A percentile compares a stretch with the other conserved stretches of the same genome.
phyloP scores from a whole-genome alignment of 2,113 vertebrate genomes.

The Oreotrochilus melanogaster region DNA sequence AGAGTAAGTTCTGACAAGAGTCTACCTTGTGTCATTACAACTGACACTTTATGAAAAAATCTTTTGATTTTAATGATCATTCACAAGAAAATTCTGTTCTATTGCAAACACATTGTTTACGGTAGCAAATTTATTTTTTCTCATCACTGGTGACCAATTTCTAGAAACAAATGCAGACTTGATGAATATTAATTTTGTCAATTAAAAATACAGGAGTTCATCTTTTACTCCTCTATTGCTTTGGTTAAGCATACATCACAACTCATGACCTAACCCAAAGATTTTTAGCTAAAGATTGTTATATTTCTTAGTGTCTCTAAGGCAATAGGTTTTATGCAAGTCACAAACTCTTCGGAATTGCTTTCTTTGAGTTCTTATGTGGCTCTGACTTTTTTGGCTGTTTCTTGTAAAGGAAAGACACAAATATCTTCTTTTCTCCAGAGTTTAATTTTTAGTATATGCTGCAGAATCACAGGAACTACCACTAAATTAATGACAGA shows the following conservation, averaged over 20 bases:
- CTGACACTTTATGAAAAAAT: neutral
- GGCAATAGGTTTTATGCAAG: neutral
- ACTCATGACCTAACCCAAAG: neutral
- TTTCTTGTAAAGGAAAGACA: neutral
- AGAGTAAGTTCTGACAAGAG: neutral
- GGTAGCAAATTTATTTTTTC: neutral
- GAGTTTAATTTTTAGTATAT: neutral
- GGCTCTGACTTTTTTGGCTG: neutral
- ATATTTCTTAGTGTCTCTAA: neutral
- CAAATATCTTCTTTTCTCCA: neutral
- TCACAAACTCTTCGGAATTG: neutral
- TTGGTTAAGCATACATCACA: neutral
- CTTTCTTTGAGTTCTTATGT: neutral
- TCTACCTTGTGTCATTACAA: neutral
- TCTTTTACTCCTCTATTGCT: neutral
- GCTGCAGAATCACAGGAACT: neutral
- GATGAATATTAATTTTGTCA: neutral
- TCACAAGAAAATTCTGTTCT: neutral
- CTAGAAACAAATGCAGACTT: neutral
- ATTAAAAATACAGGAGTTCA: fast-evolving
- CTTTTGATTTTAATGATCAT: neutral
- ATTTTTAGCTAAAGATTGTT: neutral
- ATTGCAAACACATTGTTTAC: fast-evolving
- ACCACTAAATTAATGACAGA: neutral
- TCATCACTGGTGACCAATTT: neutral